Percentiles rank a stretch among this genome's conserved stretches.
phyloP scores from a whole-genome alignment of 2,113 vertebrate species.

The Planiliza haematocheilus region DNA sequence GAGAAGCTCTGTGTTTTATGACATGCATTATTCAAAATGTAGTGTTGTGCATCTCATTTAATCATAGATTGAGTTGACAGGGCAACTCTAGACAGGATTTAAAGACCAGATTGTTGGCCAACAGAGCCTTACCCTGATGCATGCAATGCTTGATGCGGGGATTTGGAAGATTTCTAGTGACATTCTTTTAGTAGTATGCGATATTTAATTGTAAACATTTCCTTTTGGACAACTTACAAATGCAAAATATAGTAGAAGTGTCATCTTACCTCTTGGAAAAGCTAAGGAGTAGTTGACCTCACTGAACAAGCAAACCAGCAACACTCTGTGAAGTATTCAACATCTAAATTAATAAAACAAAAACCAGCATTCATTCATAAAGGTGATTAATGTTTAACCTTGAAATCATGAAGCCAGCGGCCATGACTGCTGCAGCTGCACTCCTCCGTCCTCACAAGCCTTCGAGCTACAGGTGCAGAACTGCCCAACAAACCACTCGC shows the following conservation, averaged over 20 bases:
- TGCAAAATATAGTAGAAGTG: not conserved
- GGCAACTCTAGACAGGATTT: too few species aligned
- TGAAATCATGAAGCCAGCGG: not conserved
- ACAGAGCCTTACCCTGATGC: too few species aligned
- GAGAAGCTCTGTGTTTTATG: too few species aligned
- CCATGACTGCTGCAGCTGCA: slow-evolving; percentile 22
- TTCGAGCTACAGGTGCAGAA: not conserved
- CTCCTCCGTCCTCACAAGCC: not conserved
- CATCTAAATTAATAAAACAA: not conserved
- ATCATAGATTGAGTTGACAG: too few species aligned
- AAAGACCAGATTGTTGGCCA: too few species aligned
- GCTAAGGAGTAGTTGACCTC: slow-evolving; percentile 3
- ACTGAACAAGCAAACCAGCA: slow-evolving; percentile 33
- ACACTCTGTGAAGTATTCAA: slow-evolving; percentile 10
- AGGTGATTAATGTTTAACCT: not conserved
- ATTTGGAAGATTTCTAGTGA: too few species aligned
- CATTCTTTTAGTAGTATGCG: too few species aligned
- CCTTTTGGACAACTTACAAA: too few species aligned
- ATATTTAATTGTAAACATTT: too few species aligned
- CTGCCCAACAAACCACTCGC: not conserved
- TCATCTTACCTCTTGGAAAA: slow-evolving; percentile 25
- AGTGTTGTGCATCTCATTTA: too few species aligned
- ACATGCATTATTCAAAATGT: too few species aligned
- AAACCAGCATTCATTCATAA: not conserved
- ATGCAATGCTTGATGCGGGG: too few species aligned